These are phyloP conservation scores for Muntiacus reevesi DNA, from an alignment of 2,113 vertebrate genomes.

Conservation along the genomic window DNA sequence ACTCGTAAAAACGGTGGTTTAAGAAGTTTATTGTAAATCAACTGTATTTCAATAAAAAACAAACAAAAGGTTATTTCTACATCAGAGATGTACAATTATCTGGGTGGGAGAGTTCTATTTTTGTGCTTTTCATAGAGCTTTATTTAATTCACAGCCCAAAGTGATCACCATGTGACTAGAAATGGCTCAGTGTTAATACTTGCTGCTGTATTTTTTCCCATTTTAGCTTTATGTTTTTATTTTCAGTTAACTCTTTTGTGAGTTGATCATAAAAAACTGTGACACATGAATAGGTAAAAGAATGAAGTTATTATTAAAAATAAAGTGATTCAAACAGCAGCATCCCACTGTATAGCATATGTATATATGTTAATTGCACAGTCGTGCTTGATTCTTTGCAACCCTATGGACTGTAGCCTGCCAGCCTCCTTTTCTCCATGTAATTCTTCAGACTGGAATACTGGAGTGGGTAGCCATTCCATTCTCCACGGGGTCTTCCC, in stretches of 20 bases:
- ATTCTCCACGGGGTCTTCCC: background rate
- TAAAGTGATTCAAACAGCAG: background rate
- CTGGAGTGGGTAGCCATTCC: background rate
- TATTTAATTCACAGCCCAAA: constrained; percentile 25
- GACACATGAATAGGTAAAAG: background rate
- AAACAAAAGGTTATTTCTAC: background rate
- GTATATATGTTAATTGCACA: background rate
- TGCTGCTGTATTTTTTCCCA: background rate
- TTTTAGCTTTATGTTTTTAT: constrained; percentile 40
- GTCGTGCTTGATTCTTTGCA: background rate
- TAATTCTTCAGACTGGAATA: background rate
- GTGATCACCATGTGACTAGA: constrained; percentile 11
- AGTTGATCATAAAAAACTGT: background rate
- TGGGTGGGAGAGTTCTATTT: constrained; percentile 31
- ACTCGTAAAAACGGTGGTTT: background rate
- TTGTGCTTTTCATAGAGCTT: constrained; percentile 12
- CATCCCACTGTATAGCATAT: background rate
- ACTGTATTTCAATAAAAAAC: background rate
- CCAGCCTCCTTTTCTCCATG: background rate
- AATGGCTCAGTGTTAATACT: background rate
- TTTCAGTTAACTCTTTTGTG: constrained; percentile 28
- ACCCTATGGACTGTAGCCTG: background rate
- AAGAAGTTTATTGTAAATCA: background rate
- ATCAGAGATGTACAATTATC: background rate
- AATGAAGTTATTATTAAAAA: background rate